These are phyloP conservation scores for Melipona quadrifasciata DNA, from an alignment of 1,140 invertebrate species.

Conservation along the genomic window DNA sequence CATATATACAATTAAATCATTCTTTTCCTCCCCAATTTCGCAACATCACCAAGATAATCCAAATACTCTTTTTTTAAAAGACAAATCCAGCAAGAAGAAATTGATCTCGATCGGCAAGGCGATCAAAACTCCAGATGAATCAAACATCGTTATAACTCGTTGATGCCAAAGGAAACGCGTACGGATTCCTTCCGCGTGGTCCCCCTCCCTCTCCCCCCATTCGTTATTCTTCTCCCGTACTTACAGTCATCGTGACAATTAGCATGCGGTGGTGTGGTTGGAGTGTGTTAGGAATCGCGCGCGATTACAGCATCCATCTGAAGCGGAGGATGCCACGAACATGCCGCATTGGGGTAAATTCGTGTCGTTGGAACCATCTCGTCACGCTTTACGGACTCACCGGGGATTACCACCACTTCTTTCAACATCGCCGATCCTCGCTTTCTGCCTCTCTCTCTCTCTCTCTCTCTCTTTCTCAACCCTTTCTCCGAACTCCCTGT, in stretches of 20 bases:
- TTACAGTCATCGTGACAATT: constrained; percentile 28
- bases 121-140: too few species aligned
- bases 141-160: neutral
- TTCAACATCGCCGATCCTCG: constrained; percentile 54
- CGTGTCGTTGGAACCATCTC: constrained; percentile 55
- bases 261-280: neutral
- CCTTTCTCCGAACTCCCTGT: constrained; percentile 54
- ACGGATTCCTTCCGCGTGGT: neutral
- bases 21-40: too few species aligned
- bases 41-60: too few species aligned
- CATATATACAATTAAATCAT: too few species aligned
- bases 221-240: constrained; percentile 13
- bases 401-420: constrained; percentile 73
- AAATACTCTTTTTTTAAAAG: neutral
- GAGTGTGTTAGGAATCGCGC: neutral
- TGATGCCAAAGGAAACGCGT: neutral
- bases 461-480: constrained; percentile 57
- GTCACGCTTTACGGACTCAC: constrained; percentile 61
- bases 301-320: constrained; percentile 35
- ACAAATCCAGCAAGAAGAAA: neutral
- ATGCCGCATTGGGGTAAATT: constrained; percentile 71
- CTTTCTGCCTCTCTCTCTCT: constrained; percentile 57
- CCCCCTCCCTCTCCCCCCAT: too few species aligned
- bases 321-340: constrained; percentile 21
- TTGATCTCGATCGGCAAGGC: too few species aligned